Evolutionary conservation across 1,140 invertebrate genomes (phyloP), one percentile per base, ranked within the genome.

Genomic region (Nasonia longicornis): DNA sequence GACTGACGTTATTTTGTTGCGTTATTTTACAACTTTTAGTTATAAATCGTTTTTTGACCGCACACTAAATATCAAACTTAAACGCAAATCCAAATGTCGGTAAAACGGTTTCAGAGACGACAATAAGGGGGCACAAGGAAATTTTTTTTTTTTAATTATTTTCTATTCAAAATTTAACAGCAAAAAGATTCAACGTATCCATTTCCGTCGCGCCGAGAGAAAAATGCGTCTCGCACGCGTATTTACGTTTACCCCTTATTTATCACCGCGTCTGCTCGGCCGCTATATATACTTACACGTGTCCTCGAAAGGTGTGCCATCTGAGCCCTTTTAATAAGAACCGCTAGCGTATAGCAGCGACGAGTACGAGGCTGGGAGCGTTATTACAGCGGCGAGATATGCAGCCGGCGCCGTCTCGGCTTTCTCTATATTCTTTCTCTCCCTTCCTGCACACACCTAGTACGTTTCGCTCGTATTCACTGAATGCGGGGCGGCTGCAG

Each of bases 261-360:
- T 79, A 73, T 79, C 69, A 22, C 58, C 2, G 12, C 45, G 1
- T n/a, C 63, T 14, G 7, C 3, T 64, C 29, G 22, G 10, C 63
- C 31, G 7, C 2, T 11, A 20, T 11, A 35, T 11, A 20, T 11
- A 35, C 52, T 16, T 20, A 29, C 52, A n/a, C 8, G 10, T 66
- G 38, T 76, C 20, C 31, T 16, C 31, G 3, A 20, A 66, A 66
- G 29, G 70, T 45, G 78, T 38, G 64, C 72, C 79, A 75, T 72
- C 71, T 75, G 79, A 80, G 72, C 73, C 66, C 52, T 80, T 74
- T 80, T 80, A 75, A 80, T 80, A 80, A 75, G 72, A 74, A n/a
- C 69, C 48, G 20, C 35, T 11, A 35, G 31, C 31, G 31, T 26
- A 52, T 29, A 29, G 31, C 12, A 7, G 12, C 10, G 3, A 2